phyloP scores from a whole-genome alignment of 2,113 vertebrate genomes.

The Epinephelus cyanopodus region DNA sequence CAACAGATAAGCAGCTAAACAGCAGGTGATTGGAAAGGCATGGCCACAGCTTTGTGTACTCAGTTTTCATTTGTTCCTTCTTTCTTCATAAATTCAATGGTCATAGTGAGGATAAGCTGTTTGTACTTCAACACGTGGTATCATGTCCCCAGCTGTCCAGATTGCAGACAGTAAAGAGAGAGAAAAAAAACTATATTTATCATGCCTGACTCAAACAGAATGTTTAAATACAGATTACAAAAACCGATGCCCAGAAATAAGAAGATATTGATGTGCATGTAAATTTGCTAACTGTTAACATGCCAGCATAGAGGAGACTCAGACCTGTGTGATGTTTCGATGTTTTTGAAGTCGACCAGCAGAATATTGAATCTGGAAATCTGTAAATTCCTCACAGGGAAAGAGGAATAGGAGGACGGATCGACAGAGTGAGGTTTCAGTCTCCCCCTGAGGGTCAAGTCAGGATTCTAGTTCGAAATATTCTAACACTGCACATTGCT shows the following conservation, averaged over 20 bases:
- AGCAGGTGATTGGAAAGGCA: slow-evolving; percentile 9
- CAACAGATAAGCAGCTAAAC: slow-evolving; percentile 21
- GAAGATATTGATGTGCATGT: slow-evolving; percentile 19
- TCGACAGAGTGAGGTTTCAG: slow-evolving; percentile 40
- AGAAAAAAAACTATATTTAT: background rate
- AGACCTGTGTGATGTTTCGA: slow-evolving; percentile 22
- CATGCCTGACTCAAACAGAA: slow-evolving; percentile 27
- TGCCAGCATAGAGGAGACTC: slow-evolving; percentile 13
- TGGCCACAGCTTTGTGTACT: background rate
- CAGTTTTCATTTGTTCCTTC: background rate
- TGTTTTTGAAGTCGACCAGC: slow-evolving; percentile 51
- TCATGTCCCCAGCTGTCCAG: slow-evolving; percentile 10
- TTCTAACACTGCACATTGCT: slow-evolving; percentile 53
- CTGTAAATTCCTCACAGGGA: slow-evolving; percentile 43
- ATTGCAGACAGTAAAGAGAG: slow-evolving; percentile 6
- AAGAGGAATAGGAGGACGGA: slow-evolving; percentile 17
- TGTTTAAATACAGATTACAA: slow-evolving; percentile 15
- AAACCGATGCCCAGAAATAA: slow-evolving; percentile 22
- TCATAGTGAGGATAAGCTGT: slow-evolving; percentile 18
- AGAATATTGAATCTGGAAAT: slow-evolving; percentile 65
- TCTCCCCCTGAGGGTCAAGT: slow-evolving; percentile 60
- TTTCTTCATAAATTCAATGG: background rate
- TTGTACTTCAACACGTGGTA: background rate
- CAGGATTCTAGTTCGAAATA: slow-evolving; percentile 65
- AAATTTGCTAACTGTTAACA: slow-evolving; percentile 16